These are phyloP conservation scores for Oreonectes daqikongensis DNA, from an alignment of 2,797 vertebrate genomes.

Conservation along the genomic window DNA sequence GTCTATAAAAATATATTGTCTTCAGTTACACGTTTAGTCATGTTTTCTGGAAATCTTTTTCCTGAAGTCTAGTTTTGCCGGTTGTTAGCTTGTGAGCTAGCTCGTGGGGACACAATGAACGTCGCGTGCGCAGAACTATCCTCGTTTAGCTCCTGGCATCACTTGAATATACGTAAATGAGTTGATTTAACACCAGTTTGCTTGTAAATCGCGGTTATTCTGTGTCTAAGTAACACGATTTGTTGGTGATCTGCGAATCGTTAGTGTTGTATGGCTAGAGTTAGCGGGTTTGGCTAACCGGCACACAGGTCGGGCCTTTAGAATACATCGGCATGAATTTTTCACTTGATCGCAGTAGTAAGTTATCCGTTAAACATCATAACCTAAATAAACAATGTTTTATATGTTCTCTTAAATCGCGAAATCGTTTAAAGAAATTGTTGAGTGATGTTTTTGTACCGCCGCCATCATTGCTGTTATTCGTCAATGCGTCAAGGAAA, in stretches of 20 bases:
- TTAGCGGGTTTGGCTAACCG: conserved; percentile 21
- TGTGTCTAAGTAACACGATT: not conserved
- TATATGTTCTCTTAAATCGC: not conserved
- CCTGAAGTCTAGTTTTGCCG: conserved; percentile 16
- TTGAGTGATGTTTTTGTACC: not conserved
- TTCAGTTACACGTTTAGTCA: not conserved
- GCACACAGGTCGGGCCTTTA: conserved; percentile 14
- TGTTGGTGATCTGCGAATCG: not conserved
- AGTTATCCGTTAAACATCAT: no score
- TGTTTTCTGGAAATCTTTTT: not conserved
- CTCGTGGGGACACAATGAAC: conserved; percentile 31
- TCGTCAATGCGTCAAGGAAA: conserved; percentile 43
- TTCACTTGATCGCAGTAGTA: not conserved
- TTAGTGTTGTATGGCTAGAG: not conserved
- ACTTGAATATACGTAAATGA: no score
- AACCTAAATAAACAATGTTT: not conserved
- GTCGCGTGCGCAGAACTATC: no score
- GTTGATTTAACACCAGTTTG: not conserved
- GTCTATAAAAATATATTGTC: not conserved
- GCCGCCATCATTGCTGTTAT: not conserved
- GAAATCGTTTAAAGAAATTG: not conserved
- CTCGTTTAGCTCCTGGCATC: no score
- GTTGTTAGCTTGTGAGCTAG: conserved; percentile 36
- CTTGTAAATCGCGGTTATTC: not conserved
- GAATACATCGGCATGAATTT: not conserved